Base-by-base conservation (phyloP, 2,797 vertebrate genomes). In the Muscicapa striata region DNA sequence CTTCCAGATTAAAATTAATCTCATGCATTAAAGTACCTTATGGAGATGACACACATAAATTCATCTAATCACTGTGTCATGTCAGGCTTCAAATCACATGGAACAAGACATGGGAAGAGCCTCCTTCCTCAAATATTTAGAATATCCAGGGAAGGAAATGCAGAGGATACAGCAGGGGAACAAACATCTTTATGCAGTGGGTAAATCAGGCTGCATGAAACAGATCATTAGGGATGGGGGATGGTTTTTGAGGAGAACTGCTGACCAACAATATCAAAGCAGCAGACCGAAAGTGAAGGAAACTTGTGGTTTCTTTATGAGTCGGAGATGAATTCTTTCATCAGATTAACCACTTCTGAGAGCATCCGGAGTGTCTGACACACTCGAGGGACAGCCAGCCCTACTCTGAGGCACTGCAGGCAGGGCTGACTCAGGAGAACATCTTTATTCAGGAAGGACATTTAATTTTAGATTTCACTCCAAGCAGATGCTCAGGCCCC, bases 341-440 rank as follows among this genome's bases (percentile, higher is more conserved):
- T 63, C 88, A 95, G 76, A 90, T 93, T 32, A 94, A 93, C 79
- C 94, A 95, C 79, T 93, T 95, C 91, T 91, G 85, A 96, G 81
- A 74, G 76, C 72, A 95, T 90, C 90, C 40, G 49, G 84, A 69
- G 19, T 86, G 85, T 91, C 90, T 94, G 90, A 88, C 85, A 87
- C 68, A 75, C 69, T 83, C 52, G 0, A 87, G 75, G 85, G 76
- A 77, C 83, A 92, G 80, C 23, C 72, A 77, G 76, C 62, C 68
- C 72, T 74, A 45, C 67, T 91, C 87, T 59, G 30, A 85, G 78
- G 66, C 72, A 68, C 12, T 5, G 57, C n/a, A 80, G 10, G 36
- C 87, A 76, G 43, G 34, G 40, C 79, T 94, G 87, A 85, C 58
- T 94, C 89, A 94, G 69, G 46, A 75, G 29, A 91, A 86, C 46